Conservation (phyloP, 1,140 invertebrate genomes). For the Zophobas atratus region DNA sequence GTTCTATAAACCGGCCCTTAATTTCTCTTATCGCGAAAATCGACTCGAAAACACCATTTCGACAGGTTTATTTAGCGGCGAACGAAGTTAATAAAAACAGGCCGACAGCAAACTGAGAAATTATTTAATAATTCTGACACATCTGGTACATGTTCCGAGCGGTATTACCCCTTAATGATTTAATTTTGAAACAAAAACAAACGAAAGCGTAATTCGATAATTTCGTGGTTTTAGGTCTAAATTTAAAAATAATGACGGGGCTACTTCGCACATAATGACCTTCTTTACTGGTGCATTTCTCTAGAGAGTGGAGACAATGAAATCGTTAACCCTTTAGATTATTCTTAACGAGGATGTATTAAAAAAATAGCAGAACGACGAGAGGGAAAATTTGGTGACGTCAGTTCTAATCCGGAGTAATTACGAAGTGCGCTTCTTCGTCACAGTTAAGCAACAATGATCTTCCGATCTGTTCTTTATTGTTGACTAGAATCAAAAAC, state of each 20-base stretch:
- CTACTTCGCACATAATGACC: not conserved
- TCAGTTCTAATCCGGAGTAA: conserved; percentile 7
- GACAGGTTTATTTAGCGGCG: conserved; percentile 16
- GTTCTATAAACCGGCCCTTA: not conserved
- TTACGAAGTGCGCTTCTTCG: conserved; percentile 4
- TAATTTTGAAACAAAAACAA: conserved; percentile 32
- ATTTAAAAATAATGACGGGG: conserved; percentile 34
- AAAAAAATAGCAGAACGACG: too few relatives aligned
- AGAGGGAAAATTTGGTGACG: not conserved
- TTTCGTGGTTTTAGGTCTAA: conserved; percentile 16
- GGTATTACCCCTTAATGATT: conserved; percentile 3
- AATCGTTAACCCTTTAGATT: not conserved
- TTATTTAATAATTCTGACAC: conserved; percentile 24
- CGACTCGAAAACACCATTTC: conserved; percentile 2
- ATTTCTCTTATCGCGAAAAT: conserved; percentile 13
- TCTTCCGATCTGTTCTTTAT: not conserved
- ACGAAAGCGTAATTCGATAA: conserved; percentile 29
- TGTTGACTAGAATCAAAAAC: not conserved
- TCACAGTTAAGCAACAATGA: conserved; percentile 19
- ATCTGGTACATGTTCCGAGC: conserved; percentile 1
- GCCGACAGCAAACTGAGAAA: conserved; percentile 13
- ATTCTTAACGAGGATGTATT: too few relatives aligned
- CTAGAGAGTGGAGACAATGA: not conserved
- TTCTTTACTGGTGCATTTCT: not conserved
- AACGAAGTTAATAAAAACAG: not conserved